These are phyloP conservation scores for Campoletis sonorensis DNA, from an alignment of 1,140 invertebrate genomes.

Conservation along the genomic window DNA sequence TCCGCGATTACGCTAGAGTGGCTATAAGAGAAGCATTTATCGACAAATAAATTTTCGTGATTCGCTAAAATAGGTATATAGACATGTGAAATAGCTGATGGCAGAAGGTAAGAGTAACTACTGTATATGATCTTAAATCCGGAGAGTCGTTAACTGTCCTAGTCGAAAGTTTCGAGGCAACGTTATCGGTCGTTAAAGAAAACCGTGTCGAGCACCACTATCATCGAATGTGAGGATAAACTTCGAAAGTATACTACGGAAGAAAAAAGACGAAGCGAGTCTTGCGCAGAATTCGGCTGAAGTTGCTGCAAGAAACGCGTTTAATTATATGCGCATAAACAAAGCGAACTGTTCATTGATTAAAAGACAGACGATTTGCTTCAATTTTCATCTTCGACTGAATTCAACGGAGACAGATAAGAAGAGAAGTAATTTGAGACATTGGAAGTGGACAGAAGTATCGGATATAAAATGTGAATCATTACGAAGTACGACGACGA, in stretches of 20 bases:
- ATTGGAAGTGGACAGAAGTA: background rate
- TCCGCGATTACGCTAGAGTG: too few relatives aligned
- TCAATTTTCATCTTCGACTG: background rate
- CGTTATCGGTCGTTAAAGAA: background rate
- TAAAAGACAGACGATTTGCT: background rate
- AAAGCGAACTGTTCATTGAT: background rate
- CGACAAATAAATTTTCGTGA: background rate
- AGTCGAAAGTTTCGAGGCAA: constrained; percentile 6
- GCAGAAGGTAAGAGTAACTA: background rate
- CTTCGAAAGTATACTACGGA: background rate
- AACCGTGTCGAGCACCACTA: background rate
- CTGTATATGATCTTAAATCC: background rate
- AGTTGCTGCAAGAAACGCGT: constrained; percentile 17
- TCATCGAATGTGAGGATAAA: background rate
- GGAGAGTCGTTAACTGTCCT: background rate
- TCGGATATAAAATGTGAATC: constrained; percentile 21
- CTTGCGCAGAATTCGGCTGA: background rate
- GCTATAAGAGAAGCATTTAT: too few relatives aligned
- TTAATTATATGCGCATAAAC: constrained; percentile 14
- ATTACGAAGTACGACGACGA: constrained; percentile 11
- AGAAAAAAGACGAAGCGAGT: background rate
- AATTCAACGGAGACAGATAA: background rate
- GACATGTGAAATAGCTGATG: background rate
- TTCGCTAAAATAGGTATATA: background rate
- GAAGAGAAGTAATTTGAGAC: background rate